These are phyloP conservation scores for Polyodon spathula DNA, from an alignment of 2,113 vertebrate species.

Conservation along the genomic window DNA sequence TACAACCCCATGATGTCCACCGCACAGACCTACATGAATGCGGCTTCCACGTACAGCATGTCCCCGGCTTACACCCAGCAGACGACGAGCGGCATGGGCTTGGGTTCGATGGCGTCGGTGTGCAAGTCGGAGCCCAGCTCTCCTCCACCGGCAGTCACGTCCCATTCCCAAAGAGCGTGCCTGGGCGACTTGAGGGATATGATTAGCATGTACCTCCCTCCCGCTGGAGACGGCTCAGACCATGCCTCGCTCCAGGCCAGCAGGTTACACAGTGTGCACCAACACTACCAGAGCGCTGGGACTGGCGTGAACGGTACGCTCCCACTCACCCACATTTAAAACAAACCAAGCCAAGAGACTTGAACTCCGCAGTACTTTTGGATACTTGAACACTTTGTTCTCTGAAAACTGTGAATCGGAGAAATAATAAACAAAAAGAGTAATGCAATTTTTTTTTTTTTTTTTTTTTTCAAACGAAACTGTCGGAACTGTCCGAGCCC, in stretches of 20 bases:
- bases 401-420: constrained; percentile 39
- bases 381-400: constrained; percentile 61
- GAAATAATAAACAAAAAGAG: constrained; percentile 14
- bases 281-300: constrained; percentile 89
- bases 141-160: constrained; percentile 84
- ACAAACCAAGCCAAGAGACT: constrained; percentile 13
- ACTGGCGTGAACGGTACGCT: constrained; percentile 88
- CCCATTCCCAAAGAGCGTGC: constrained; percentile 91
- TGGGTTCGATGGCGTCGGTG: constrained; percentile 81
- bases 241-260: constrained; percentile 76
- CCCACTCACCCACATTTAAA: constrained; percentile 93
- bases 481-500: constrained; percentile 43
- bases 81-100: constrained; percentile 71
- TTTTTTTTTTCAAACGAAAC: constrained; percentile 41
- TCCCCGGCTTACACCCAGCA: constrained; percentile 83
- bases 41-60: constrained; percentile 79
- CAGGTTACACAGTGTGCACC: constrained; percentile 90
- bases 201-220: constrained; percentile 99
- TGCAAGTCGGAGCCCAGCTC: constrained; percentile 95
- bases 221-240: constrained; percentile 83
- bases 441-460: constrained; percentile 21
- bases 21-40: constrained; percentile 89
- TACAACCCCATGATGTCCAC: constrained; percentile 94
- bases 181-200: constrained; percentile 96
- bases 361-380: constrained; percentile 45